phyloP scores from a whole-genome alignment of 2,888 invertebrate species.

The Drosophila flavopinicola region DNA sequence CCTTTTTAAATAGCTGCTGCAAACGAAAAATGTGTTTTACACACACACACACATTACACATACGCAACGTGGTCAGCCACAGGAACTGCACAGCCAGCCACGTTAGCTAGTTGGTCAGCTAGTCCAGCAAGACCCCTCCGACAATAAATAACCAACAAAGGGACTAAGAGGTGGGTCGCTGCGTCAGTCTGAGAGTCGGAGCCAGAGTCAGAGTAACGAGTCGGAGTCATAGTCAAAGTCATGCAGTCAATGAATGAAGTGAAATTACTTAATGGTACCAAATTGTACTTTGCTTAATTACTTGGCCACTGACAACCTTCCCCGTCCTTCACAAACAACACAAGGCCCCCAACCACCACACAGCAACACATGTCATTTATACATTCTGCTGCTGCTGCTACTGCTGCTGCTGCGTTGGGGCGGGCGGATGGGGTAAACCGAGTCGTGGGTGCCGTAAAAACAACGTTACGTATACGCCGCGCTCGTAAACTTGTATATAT shows the following conservation, averaged over 20 bases:
- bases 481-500: slow-evolving; percentile 62
- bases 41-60: slow-evolving; percentile 37
- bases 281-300: slow-evolving; percentile 82
- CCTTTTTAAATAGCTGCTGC: slow-evolving; percentile 59
- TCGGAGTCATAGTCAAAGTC: slow-evolving; percentile 36
- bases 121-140: slow-evolving; percentile 69
- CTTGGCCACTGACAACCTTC: slow-evolving; percentile 71
- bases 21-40: slow-evolving; percentile 54
- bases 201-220: slow-evolving; percentile 5
- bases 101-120: slow-evolving; percentile 37
- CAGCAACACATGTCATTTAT: slow-evolving; percentile 61
- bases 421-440: slow-evolving; percentile 24
- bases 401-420: neutral
- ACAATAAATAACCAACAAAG: slow-evolving; percentile 75
- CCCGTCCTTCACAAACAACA: slow-evolving; percentile 8
- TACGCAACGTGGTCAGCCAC: slow-evolving; percentile 51
- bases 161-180: slow-evolving; percentile 5
- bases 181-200: slow-evolving; percentile 4
- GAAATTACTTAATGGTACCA: slow-evolving; percentile 81
- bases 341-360: slow-evolving; percentile 13
- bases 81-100: slow-evolving; percentile 20
- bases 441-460: slow-evolving; percentile 75
- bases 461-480: slow-evolving; percentile 60
- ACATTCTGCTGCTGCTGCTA: slow-evolving; percentile 13
- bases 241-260: slow-evolving; percentile 69